These are phyloP conservation scores for Xenotilapia leptura DNA, from an alignment of 2,113 vertebrate genomes.

Conservation along the genomic window DNA sequence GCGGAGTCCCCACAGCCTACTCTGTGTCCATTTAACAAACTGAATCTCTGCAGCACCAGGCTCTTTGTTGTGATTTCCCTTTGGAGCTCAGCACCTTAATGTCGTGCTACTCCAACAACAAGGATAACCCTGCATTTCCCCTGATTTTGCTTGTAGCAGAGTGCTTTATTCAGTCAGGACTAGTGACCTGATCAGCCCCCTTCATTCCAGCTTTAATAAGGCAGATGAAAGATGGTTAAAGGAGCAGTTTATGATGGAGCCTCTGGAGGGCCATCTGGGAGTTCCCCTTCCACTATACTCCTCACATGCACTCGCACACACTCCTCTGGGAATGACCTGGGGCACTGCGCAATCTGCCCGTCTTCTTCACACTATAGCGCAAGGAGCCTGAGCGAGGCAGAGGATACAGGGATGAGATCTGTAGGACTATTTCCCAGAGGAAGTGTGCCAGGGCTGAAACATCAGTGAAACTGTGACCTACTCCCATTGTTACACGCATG, in stretches of 20 bases:
- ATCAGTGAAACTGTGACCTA: conserved; percentile 57
- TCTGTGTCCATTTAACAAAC: conserved; percentile 53
- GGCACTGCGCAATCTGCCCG: conserved; percentile 45
- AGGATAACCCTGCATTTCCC: neutral
- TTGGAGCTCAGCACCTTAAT: neutral
- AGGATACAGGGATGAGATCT: conserved; percentile 39
- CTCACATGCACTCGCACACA: conserved; percentile 12
- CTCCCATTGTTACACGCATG: conserved; percentile 44
- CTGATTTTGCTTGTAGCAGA: neutral
- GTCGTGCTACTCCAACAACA: neutral
- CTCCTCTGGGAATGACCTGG: conserved; percentile 8
- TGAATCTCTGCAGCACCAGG: neutral
- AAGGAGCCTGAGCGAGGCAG: neutral
- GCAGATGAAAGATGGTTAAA: conserved; percentile 26
- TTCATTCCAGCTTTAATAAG: conserved; percentile 25
- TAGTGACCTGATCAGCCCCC: neutral
- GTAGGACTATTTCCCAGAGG: conserved; percentile 42
- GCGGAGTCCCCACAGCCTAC: conserved; percentile 37
- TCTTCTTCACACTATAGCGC: neutral
- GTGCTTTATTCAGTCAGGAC: neutral
- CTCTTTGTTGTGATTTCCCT: neutral
- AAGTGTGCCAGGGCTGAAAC: conserved; percentile 48
- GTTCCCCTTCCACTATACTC: conserved; percentile 7
- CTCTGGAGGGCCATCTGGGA: conserved; percentile 6
- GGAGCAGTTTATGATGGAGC: conserved; percentile 6